Base-by-base conservation (phyloP, 2,888 invertebrate genomes). In the Leptopilina drosophilae region DNA sequence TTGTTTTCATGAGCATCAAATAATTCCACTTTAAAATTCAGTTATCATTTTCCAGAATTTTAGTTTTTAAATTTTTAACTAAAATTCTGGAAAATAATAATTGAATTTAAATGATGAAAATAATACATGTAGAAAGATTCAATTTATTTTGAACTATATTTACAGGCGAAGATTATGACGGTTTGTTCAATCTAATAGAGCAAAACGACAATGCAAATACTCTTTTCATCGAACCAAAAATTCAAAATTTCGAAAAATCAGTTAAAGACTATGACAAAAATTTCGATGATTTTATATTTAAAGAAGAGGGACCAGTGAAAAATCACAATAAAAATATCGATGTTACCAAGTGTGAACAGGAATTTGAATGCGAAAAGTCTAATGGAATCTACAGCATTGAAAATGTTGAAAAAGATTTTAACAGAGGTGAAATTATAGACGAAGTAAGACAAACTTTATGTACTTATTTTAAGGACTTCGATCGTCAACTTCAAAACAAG, bases 131-230 rank as follows among this genome's bases (percentile, higher is more conserved):
- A 33, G n/a, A 33, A 33, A 42, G 8, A 42, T 42, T 42, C 20
- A 15, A 62, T 3, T 7, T 40, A 42, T 65, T 11, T n/a, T 65
- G 7, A 33, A 33, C 26, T 69, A 0, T 49, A 7, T 69, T 69
- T 7, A 26, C 26, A 69, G 69, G 49, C 46, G 69, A 69, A 26
- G 69, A 69, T 12, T 46, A 69, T 49, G 69, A 69, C 20, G 12
- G 49, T 26, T 46, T 69, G 12, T 49, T 46, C 14, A 69, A 69
- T 12, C 49, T 69, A 20, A 69, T 69, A 26, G 46, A 69, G 14
- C 46, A 69, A 14, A 49, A 49, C 15, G 14, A 20, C 3, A 14
- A 14, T 14, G 20, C 7, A 69, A 49, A 26, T 46, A 26, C 20
- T 69, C 42, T 7, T 62, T 20, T 62, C 62, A 8, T 62, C 9